These are phyloP conservation scores for Tamandua tetradactyla DNA, from an alignment of 2,797 vertebrate genomes.

Conservation along the genomic window DNA sequence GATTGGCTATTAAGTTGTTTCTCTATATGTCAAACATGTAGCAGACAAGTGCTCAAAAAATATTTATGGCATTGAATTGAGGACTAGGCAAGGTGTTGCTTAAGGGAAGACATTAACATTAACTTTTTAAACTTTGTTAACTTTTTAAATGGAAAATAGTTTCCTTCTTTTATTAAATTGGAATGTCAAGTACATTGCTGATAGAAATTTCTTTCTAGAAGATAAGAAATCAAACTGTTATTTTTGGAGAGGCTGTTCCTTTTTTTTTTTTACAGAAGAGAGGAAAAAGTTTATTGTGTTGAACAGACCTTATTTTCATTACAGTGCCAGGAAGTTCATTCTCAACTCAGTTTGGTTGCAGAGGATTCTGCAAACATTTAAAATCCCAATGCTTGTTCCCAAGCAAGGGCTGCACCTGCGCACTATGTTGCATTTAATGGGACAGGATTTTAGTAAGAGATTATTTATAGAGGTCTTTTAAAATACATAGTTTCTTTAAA, in stretches of 20 bases:
- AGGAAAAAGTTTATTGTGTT: no score
- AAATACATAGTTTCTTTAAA: neutral
- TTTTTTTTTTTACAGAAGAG: constrained; percentile 56
- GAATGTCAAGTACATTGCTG: neutral
- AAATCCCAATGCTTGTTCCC: neutral
- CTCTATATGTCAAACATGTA: no score
- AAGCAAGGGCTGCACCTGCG: constrained; percentile 3
- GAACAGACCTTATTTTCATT: constrained; percentile 50
- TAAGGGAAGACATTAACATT: constrained; percentile 28
- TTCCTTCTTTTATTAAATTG: constrained; percentile 44
- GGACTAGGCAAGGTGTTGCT: constrained; percentile 40
- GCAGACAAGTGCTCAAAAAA: neutral
- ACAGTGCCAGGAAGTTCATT: constrained; percentile 45
- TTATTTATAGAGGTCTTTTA: constrained; percentile 8
- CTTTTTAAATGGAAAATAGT: constrained; percentile 33
- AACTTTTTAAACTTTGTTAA: neutral
- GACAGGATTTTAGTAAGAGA: constrained; percentile 36
- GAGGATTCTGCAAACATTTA: neutral
- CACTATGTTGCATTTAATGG: neutral
- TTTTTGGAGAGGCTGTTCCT: neutral
- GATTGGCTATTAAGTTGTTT: neutral
- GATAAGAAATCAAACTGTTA: neutral
- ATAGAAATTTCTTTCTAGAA: constrained; percentile 50
- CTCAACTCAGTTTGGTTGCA: constrained; percentile 33
- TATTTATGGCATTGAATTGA: constrained; percentile 50